A percentile compares a stretch with the other conserved stretches of the same genome.
Conservation (phyloP, 1,140 invertebrate species). For the Bombus huntii region DNA sequence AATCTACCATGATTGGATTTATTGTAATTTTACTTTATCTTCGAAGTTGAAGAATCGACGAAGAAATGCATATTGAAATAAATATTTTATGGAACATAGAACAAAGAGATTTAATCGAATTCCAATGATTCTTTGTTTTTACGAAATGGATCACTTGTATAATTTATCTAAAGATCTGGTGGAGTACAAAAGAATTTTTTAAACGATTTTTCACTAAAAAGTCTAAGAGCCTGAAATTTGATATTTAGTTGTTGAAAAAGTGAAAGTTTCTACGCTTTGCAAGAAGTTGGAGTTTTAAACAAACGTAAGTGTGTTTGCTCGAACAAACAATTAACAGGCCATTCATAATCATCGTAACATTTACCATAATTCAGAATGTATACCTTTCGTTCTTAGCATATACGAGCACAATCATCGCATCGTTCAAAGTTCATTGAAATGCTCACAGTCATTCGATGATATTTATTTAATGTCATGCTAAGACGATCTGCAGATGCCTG, state of each 20-base stretch:
- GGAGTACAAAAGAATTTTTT: no score
- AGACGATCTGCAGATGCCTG: background rate
- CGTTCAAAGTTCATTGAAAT: slow-evolving; percentile 15
- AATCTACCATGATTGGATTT: no score
- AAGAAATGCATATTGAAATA: no score
- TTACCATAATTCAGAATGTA: background rate
- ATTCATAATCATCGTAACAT: background rate
- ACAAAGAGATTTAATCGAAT: no score
- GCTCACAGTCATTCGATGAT: slow-evolving; percentile 1
- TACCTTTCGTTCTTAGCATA: slow-evolving; percentile 4
- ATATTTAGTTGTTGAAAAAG: background rate
- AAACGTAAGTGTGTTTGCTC: background rate
- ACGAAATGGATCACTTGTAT: no score
- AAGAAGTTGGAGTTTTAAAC: background rate
- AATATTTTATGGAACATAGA: no score
- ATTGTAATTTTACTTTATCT: background rate
- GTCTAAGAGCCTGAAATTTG: background rate
- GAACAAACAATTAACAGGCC: background rate
- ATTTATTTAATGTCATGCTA: slow-evolving; percentile 15
- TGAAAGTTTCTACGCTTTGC: background rate
- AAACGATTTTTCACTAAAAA: background rate
- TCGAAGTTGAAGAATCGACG: background rate
- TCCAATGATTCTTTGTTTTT: no score
- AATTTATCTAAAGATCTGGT: no score
- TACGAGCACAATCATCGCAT: background rate